phyloP scores from a whole-genome alignment of 2,113 vertebrate species.

The Malurus alboscapulatus region DNA sequence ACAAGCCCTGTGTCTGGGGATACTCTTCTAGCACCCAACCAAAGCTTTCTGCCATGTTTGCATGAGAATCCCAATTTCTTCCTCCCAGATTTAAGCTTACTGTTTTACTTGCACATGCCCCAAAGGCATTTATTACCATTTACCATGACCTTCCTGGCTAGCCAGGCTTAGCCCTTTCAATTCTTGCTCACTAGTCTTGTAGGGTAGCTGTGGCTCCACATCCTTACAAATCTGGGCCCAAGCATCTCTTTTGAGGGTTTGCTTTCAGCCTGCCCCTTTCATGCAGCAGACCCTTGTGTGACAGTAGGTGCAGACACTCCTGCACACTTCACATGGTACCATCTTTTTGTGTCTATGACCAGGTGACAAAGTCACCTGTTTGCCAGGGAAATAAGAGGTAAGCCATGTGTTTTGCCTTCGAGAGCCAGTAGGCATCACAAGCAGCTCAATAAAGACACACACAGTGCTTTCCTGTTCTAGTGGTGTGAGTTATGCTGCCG shows the following conservation, averaged over 20 bases:
- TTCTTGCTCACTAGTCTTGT: neutral
- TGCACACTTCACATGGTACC: rapidly evolving
- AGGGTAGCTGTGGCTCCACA: neutral
- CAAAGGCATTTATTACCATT: neutral
- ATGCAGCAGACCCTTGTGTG: neutral
- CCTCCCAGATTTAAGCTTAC: neutral
- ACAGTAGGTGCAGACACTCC: neutral
- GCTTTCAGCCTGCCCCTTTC: neutral
- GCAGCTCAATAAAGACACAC: neutral
- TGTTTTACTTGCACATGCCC: neutral
- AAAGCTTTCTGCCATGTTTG: neutral
- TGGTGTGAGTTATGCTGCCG: neutral
- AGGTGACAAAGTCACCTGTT: neutral
- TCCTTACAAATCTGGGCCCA: neutral
- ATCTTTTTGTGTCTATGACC: neutral
- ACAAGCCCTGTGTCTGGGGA: neutral
- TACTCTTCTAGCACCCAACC: neutral
- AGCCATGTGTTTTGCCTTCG: neutral
- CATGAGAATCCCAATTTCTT: neutral
- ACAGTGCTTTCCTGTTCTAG: neutral
- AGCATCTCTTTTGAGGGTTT: neutral
- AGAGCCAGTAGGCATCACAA: neutral
- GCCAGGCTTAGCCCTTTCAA: neutral
- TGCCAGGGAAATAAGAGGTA: neutral
- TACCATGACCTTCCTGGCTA: neutral